phyloP scores from a whole-genome alignment of 1,140 invertebrate species.

The Heliconius nattereri region DNA sequence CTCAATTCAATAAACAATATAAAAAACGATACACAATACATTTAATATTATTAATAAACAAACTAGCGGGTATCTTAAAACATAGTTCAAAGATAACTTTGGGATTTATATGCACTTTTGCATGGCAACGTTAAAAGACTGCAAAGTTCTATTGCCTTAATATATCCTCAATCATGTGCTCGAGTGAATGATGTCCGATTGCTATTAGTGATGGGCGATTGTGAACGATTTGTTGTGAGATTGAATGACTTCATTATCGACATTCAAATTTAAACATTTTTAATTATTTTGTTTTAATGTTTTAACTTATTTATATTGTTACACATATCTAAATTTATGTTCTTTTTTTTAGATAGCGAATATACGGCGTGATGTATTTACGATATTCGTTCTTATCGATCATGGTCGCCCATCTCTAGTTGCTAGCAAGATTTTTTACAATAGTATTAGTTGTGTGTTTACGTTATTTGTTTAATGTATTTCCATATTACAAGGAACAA shows the following conservation, averaged over 20 bases:
- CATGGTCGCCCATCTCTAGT: neutral
- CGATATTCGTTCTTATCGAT: conserved; percentile 1
- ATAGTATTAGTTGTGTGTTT: conserved; percentile 35
- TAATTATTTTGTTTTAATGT: neutral
- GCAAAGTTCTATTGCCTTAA: conserved; percentile 43
- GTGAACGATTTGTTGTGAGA: conserved; percentile 2
- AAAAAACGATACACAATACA: neutral
- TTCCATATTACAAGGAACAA: conserved; percentile 40
- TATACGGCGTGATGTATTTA: neutral
- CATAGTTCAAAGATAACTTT: conserved; percentile 20
- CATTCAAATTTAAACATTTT: neutral
- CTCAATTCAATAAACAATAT: neutral
- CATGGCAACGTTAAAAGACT: conserved; percentile 39
- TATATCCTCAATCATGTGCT: conserved; percentile 27
- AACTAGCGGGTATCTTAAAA: conserved; percentile 20
- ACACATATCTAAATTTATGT: neutral
- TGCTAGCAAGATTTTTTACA: conserved; percentile 21
- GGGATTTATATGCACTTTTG: conserved; percentile 17
- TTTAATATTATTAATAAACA: neutral
- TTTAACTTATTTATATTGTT: neutral
- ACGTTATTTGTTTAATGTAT: conserved; percentile 37
- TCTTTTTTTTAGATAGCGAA: neutral
- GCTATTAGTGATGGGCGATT: conserved; percentile 14
- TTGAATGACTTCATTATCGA: neutral
- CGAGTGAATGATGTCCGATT: conserved; percentile 23